A percentile compares a stretch with the other conserved stretches of the same genome.
Evolutionary conservation across 2,888 invertebrate genomes (phyloP).

Genomic region (Cataglyphis cursor): DNA sequence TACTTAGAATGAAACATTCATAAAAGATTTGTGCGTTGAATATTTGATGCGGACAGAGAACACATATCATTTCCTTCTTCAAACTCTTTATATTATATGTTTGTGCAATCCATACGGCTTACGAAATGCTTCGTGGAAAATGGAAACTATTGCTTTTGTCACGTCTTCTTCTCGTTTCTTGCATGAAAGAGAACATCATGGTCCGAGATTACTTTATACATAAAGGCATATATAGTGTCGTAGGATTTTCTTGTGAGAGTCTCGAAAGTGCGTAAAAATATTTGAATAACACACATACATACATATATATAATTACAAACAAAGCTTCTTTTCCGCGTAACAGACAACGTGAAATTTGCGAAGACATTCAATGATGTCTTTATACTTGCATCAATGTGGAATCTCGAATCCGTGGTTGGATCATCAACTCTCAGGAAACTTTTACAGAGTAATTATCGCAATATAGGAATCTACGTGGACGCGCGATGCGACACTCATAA

Average conservation of each 20-base stretch:
- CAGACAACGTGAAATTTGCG: constrained; percentile 63
- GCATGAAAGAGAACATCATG: constrained; percentile 61
- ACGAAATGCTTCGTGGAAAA: constrained; percentile 14
- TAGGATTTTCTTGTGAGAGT: constrained; percentile 75
- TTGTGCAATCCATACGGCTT: background rate
- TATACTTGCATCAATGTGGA: constrained; percentile 55
- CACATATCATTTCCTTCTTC: background rate
- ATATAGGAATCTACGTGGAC: constrained; percentile 67
- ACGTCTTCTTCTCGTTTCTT: constrained; percentile 37
- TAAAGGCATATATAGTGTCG: constrained; percentile 69
- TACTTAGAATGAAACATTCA: constrained; percentile 26
- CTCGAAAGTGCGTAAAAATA: constrained; percentile 65
- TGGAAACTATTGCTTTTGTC: constrained; percentile 39
- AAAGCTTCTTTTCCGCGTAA: background rate
- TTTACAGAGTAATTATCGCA: constrained; percentile 62
- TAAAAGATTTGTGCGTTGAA: background rate
- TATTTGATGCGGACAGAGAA: constrained; percentile 2
- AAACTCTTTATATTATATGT: constrained; percentile 20
- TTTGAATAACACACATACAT: background rate
- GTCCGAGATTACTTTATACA: constrained; percentile 73
- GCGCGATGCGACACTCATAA: constrained; percentile 58
- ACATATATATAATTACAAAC: constrained; percentile 1
- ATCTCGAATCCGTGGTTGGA: background rate
- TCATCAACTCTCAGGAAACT: constrained; percentile 29
- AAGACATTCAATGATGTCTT: constrained; percentile 60